Evolutionary conservation across 2,797 vertebrate species (phyloP).

Genomic region (Halcyon badia): DNA sequence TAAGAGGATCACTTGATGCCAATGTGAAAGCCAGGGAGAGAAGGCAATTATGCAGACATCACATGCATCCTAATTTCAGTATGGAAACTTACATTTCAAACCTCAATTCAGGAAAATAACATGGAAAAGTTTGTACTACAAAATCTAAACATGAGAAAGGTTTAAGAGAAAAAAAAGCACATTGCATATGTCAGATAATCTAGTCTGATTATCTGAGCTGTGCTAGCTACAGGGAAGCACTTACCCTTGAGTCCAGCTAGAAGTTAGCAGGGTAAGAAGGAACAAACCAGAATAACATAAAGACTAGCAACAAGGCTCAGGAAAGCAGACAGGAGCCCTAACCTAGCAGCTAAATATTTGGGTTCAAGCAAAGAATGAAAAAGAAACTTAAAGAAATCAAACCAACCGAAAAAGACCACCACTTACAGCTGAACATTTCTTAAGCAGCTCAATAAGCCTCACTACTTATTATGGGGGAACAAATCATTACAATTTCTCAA

Average conservation of each 20-base stretch:
- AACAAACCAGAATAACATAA: constrained; percentile 99
- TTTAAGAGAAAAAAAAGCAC: constrained; percentile 93
- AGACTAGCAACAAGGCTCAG: constrained; percentile 99
- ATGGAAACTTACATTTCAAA: constrained; percentile 95
- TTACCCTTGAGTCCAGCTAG: constrained; percentile 97
- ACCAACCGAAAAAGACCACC: constrained; percentile 64
- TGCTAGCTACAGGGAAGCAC: constrained; percentile 99
- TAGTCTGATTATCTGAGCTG: constrained; percentile 99
- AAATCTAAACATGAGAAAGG: constrained; percentile 98
- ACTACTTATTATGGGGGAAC: constrained; percentile 67
- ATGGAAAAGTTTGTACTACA: constrained; percentile 89
- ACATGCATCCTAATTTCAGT: constrained; percentile 98
- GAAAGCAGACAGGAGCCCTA: constrained; percentile 99
- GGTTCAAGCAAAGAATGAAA: constrained; percentile 97
- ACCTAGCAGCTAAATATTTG: constrained; percentile 96
- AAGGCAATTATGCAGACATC: constrained; percentile 99
- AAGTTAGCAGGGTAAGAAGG: constrained; percentile 99
- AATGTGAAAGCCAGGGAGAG: constrained; percentile 94
- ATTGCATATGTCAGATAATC: constrained; percentile 99
- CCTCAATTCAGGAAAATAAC: constrained; percentile 90
- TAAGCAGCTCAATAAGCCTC: constrained; percentile 75
- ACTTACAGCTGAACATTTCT: constrained; percentile 74
- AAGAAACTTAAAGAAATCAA: constrained; percentile 88
- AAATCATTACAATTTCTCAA: constrained; percentile 75
- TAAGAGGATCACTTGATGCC: constrained; percentile 92